These are phyloP conservation scores for Solenopsis fugax DNA, from an alignment of 1,140 invertebrate species.

Conservation along the genomic window DNA sequence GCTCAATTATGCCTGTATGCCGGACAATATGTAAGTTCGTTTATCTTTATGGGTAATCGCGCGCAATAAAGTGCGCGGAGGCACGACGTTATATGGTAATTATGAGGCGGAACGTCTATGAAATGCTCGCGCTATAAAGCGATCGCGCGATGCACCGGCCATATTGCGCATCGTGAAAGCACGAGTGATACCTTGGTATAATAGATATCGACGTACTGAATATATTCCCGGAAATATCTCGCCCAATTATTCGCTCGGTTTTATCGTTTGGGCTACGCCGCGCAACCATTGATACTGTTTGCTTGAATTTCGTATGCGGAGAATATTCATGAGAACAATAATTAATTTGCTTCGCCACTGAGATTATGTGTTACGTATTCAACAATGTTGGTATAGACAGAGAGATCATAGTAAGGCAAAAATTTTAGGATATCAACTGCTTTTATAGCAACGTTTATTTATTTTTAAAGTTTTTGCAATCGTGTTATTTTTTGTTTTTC, in stretches of 20 bases:
- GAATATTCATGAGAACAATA: conserved; percentile 8
- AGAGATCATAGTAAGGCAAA: background rate
- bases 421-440: background rate
- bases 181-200: conserved; percentile 44
- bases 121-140: conserved; percentile 43
- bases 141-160: conserved; percentile 37
- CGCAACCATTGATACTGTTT: conserved; percentile 46
- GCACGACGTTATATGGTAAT: conserved; percentile 55
- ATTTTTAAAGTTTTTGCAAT: background rate
- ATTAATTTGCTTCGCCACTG: conserved; percentile 37
- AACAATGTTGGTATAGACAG: background rate
- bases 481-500: background rate
- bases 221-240: conserved; percentile 54
- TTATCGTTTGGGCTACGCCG: conserved; percentile 25
- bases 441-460: background rate
- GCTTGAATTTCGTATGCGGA: conserved; percentile 6
- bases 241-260: conserved; percentile 42
- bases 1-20: conserved; percentile 44
- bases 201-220: conserved; percentile 52
- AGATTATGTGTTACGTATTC: background rate
- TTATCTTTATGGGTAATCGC: conserved; percentile 59
- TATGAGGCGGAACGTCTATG: conserved; percentile 53
- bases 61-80: conserved; percentile 53
- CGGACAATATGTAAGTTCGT: conserved; percentile 45
- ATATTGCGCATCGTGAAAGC: conserved; percentile 34